Conservation (phyloP, 2,113 vertebrate species). For the Pituophis catenifer region DNA sequence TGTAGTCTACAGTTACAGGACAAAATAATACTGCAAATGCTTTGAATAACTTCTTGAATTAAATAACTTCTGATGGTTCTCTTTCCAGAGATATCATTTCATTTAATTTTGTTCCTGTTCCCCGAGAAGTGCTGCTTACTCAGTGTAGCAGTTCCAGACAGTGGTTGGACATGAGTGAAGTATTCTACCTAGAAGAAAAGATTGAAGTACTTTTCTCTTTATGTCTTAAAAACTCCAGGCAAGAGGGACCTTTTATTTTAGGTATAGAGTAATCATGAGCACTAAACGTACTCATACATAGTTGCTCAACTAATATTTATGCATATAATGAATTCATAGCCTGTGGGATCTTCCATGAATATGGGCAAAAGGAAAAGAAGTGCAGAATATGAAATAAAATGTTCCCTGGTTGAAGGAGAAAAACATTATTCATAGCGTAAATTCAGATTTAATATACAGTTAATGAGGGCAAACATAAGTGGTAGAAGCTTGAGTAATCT, state of each 20-base stretch:
- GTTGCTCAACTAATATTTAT: slow-evolving; percentile 23
- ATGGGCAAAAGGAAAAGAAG: slow-evolving; percentile 39
- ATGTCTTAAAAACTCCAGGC: not conserved
- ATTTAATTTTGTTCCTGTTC: not conserved
- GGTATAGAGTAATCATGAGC: slow-evolving; percentile 31
- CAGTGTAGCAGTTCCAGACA: not conserved
- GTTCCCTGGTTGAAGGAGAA: slow-evolving; percentile 6
- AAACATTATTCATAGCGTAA: slow-evolving; percentile 30
- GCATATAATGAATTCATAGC: slow-evolving; percentile 18
- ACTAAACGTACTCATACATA: slow-evolving; percentile 17
- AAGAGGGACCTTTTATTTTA: not conserved
- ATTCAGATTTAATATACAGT: slow-evolving; percentile 38
- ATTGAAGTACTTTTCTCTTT: not conserved
- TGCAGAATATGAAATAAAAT: slow-evolving; percentile 37
- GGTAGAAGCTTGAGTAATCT: not conserved
- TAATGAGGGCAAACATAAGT: slow-evolving; percentile 26
- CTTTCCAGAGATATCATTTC: not conserved
- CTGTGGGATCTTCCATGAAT: slow-evolving; percentile 28
- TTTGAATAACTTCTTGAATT: not conserved
- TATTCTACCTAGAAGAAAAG: not conserved
- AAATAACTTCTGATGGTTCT: not conserved
- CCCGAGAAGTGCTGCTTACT: not conserved
- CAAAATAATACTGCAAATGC: not conserved
- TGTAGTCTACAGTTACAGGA: not conserved
- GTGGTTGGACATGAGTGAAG: not conserved